Evolutionary conservation across 2,113 vertebrate genomes (phyloP).

Genomic region (Sciurus niger): DNA sequence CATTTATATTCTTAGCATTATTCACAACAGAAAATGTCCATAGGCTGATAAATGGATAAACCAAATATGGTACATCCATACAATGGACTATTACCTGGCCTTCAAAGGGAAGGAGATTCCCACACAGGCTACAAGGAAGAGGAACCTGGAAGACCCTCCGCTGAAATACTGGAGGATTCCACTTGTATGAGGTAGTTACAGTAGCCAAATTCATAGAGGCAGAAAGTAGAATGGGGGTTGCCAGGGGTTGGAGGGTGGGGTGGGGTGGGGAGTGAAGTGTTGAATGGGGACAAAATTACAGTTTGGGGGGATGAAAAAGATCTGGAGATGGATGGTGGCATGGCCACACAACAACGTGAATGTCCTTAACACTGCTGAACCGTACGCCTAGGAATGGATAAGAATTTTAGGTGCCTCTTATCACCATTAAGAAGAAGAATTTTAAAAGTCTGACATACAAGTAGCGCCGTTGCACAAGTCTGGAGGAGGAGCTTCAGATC

Average conservation of each 20-base stretch:
- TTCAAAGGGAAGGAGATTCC: constrained; percentile 21
- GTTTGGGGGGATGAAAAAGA: not conserved
- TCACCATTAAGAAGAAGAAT: not conserved
- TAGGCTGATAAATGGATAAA: not conserved
- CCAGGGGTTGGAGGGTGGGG: not conserved
- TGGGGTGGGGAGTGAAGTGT: not conserved
- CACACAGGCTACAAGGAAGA: not conserved
- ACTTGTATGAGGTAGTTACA: not conserved
- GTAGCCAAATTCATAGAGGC: not conserved
- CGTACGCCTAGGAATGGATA: not conserved
- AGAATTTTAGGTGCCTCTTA: not conserved
- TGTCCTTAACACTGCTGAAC: not conserved
- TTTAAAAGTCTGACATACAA: not conserved
- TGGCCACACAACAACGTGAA: not conserved
- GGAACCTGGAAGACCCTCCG: not conserved
- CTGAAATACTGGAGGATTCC: not conserved
- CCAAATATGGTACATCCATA: not conserved
- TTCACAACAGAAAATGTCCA: not conserved
- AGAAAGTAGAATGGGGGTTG: not conserved
- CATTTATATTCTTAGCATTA: not conserved
- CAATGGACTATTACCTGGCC: not conserved
- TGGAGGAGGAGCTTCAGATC: not conserved
- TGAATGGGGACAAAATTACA: not conserved
- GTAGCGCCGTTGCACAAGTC: not conserved
- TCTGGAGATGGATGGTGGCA: not conserved